Conservation (phyloP, 2,113 vertebrate genomes). For the Gavia stellata region DNA sequence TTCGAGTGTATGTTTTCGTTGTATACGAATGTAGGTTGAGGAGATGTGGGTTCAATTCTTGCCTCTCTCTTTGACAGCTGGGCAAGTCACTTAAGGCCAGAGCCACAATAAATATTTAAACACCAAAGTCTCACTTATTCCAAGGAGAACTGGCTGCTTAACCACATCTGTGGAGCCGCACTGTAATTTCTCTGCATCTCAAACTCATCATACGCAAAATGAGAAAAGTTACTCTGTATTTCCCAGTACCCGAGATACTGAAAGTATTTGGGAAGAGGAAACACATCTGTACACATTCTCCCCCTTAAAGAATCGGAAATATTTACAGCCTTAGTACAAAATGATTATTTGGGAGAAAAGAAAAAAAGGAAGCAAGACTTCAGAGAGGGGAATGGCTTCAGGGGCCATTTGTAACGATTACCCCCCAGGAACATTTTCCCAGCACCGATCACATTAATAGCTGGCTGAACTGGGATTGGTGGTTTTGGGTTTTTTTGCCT, state of each 20-base stretch:
- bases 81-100: not conserved
- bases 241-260: not conserved
- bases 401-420: not conserved
- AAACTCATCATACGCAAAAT: not conserved
- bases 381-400: not conserved
- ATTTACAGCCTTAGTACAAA: not conserved
- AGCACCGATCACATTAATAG: accelerated
- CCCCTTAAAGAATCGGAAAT: not conserved
- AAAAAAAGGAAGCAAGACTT: not conserved
- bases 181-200: not conserved
- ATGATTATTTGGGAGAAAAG: not conserved
- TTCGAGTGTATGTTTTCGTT: not conserved
- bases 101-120: not conserved
- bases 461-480: not conserved
- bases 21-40: not conserved
- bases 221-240: not conserved
- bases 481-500: not conserved
- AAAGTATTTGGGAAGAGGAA: not conserved
- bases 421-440: not conserved
- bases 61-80: not conserved
- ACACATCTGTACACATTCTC: not conserved
- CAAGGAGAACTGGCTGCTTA: not conserved
- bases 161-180: not conserved
- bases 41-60: not conserved
- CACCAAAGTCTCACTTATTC: not conserved